These are phyloP conservation scores for Lagria hirta DNA, from an alignment of 2,888 invertebrate genomes.

Conservation along the genomic window DNA sequence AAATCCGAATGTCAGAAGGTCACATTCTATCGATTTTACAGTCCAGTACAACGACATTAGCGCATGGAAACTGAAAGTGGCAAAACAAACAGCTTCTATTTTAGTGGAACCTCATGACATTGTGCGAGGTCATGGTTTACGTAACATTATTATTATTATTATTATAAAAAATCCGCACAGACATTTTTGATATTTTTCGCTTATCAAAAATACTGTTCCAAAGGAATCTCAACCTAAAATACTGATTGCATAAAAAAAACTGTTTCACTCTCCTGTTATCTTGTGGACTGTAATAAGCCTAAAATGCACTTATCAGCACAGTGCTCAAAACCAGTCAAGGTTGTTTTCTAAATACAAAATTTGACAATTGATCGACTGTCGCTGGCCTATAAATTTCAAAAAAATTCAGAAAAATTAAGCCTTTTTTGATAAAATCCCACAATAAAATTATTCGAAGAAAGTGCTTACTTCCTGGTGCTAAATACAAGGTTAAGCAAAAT, in stretches of 20 bases:
- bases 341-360: constrained; percentile 2
- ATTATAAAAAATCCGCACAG: constrained; percentile 9
- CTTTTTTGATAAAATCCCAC: too few relatives aligned
- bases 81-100: constrained; percentile 35
- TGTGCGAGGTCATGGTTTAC: constrained; percentile 53
- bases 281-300: constrained; percentile 11
- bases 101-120: constrained; percentile 46
- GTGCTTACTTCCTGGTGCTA: background rate
- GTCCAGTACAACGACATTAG: constrained; percentile 24
- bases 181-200: constrained; percentile 13
- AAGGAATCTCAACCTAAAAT: constrained; percentile 14
- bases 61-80: constrained; percentile 41
- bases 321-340: constrained; percentile 11
- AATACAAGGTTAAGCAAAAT: too few relatives aligned
- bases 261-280: constrained; percentile 16
- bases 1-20: constrained; percentile 18
- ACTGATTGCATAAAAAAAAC: constrained; percentile 17
- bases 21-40: constrained; percentile 21
- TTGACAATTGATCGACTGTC: too few relatives aligned
- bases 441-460: too few relatives aligned
- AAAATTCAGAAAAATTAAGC: too few relatives aligned
- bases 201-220: constrained; percentile 16
- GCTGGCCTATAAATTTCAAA: too few relatives aligned
- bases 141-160: constrained; percentile 38
- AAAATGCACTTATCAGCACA: constrained; percentile 19